Evolutionary conservation across 2,797 vertebrate genomes (phyloP).

Genomic region (Sebastes miniatus): DNA sequence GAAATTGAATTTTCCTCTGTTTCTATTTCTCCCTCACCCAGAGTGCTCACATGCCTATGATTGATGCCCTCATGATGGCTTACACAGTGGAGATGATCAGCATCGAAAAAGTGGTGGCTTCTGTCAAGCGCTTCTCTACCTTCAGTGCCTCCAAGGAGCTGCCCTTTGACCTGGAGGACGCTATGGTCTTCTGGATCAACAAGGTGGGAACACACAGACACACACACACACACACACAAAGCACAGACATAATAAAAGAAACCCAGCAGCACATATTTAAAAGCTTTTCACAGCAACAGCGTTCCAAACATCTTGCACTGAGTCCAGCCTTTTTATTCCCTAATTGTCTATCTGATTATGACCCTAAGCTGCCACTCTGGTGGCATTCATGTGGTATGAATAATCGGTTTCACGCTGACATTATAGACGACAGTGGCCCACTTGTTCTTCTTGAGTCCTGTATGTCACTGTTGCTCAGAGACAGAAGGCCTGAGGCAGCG

Average conservation of each 20-base stretch:
- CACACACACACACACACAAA: too few species aligned
- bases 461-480: background rate
- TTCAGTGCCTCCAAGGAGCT: conserved; percentile 98
- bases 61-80: conserved; percentile 98
- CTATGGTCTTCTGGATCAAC: conserved; percentile 99
- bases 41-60: conserved; percentile 98
- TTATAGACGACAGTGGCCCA: background rate
- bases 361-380: background rate
- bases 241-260: background rate
- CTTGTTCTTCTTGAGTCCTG: background rate
- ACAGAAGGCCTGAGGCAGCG: conserved; percentile 14
- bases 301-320: background rate
- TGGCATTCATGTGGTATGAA: background rate
- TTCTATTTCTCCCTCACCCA: conserved; percentile 54
- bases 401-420: background rate
- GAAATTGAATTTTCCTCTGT: conserved; percentile 15
- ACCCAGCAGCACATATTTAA: background rate
- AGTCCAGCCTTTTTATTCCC: background rate
- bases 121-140: conserved; percentile 96
- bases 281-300: background rate
- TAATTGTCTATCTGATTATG: background rate
- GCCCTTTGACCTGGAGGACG: conserved; percentile 97
- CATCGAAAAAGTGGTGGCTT: conserved; percentile 97
- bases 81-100: conserved; percentile 99
- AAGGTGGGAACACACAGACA: conserved; percentile 82